Conservation (phyloP, 2,113 vertebrate genomes). For the Etheostoma cragini region DNA sequence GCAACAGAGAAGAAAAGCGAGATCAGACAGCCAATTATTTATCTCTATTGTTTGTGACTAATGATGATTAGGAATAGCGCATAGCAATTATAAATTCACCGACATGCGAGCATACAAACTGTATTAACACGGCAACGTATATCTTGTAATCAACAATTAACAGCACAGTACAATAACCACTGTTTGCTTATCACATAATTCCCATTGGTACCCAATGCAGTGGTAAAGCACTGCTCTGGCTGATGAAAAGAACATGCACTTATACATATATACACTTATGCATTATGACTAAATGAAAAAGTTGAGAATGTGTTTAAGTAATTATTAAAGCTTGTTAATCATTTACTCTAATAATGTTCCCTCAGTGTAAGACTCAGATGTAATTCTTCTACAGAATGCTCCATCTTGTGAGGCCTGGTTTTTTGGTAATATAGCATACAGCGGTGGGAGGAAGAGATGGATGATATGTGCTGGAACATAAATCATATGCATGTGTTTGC, state of each 20-base stretch:
- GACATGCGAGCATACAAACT: slow-evolving; percentile 68
- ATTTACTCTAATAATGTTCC: slow-evolving; percentile 54
- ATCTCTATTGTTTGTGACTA: slow-evolving; percentile 68
- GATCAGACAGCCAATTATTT: slow-evolving; percentile 63
- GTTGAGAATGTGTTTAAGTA: slow-evolving; percentile 33
- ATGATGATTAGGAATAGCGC: slow-evolving; percentile 70
- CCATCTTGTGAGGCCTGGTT: slow-evolving; percentile 57
- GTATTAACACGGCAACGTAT: slow-evolving; percentile 61
- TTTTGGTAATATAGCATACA: slow-evolving; percentile 52
- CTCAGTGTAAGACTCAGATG: slow-evolving; percentile 40
- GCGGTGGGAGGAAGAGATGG: slow-evolving; percentile 55
- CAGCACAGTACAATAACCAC: slow-evolving; percentile 47
- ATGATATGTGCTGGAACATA: slow-evolving; percentile 67
- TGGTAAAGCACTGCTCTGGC: slow-evolving; percentile 44
- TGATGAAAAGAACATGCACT: slow-evolving; percentile 54
- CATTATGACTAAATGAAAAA: slow-evolving; percentile 55
- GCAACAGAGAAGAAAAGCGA: slow-evolving; percentile 48
- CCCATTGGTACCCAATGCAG: slow-evolving; percentile 35
- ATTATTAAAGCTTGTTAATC: slow-evolving; percentile 61
- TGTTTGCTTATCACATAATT: slow-evolving; percentile 74
- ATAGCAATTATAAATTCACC: slow-evolving; percentile 76
- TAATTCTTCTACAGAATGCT: slow-evolving; percentile 53
- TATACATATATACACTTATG: slow-evolving; percentile 34
- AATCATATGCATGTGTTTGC: slow-evolving; percentile 76
- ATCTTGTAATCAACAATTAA: slow-evolving; percentile 81